A percentile compares a stretch with the other conserved stretches of the same genome.
Evolutionary conservation across 2,797 vertebrate species (phyloP).

Genomic region (Bovichtus variegatus): DNA sequence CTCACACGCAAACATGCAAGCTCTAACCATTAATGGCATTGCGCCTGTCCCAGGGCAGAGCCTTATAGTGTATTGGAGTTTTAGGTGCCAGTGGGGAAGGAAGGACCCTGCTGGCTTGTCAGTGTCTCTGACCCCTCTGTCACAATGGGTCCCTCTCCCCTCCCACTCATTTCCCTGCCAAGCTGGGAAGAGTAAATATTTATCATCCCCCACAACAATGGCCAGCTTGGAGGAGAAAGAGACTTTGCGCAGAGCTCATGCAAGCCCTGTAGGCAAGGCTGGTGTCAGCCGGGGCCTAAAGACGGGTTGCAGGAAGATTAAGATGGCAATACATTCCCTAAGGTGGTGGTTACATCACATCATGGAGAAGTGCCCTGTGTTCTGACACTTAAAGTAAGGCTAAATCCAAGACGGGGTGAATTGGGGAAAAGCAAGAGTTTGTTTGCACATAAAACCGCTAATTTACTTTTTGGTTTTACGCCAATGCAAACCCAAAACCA

Average conservation of each 20-base stretch:
- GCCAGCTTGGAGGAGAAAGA: constrained; percentile 81
- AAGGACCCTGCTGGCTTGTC: constrained; percentile 72
- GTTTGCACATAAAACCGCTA: neutral
- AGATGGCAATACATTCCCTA: constrained; percentile 5
- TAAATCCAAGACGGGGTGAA: neutral
- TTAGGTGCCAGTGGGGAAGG: constrained; percentile 66
- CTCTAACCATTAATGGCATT: constrained; percentile 16
- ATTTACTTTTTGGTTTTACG: neutral
- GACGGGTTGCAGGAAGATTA: constrained; percentile 39
- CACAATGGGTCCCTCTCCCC: constrained; percentile 71
- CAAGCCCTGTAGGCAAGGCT: constrained; percentile 51
- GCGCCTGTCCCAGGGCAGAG: constrained; percentile 24
- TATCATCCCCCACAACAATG: constrained; percentile 88
- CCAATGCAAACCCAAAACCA: neutral
- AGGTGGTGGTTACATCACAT: neutral
- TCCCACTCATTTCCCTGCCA: constrained; percentile 77
- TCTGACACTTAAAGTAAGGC: neutral
- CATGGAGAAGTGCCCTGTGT: neutral
- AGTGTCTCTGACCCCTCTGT: constrained; percentile 72
- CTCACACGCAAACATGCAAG: constrained; percentile 15
- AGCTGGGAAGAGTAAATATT: constrained; percentile 95
- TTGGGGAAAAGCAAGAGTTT: neutral
- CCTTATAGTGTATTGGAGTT: constrained; percentile 65
- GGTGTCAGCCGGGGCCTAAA: constrained; percentile 33
- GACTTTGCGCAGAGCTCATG: constrained; percentile 80